Percentiles rank a stretch among this genome's conserved stretches.
phyloP scores from a whole-genome alignment of 2,113 vertebrate genomes.

The Cavia porcellus region DNA sequence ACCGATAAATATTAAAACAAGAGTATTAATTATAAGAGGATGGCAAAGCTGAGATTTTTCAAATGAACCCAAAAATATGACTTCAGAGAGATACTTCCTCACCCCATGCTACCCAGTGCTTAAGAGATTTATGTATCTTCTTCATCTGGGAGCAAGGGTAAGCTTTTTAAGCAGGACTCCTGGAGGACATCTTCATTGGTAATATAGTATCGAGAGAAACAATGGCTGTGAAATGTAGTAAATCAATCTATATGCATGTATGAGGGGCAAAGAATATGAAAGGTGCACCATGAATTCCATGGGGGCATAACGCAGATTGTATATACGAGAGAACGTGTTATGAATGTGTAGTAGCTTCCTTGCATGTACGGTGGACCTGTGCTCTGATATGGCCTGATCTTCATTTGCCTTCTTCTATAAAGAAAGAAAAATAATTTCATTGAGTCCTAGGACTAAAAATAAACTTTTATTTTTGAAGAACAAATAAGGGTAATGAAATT shows the following conservation, averaged over 20 bases:
- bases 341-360: neutral
- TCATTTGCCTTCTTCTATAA: slow-evolving; percentile 57
- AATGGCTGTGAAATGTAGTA: slow-evolving; percentile 47
- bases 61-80: slow-evolving; percentile 72
- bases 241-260: slow-evolving; percentile 9
- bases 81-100: neutral
- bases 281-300: neutral
- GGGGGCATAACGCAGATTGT: neutral
- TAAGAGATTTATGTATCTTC: slow-evolving; percentile 44
- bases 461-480: slow-evolving; percentile 77
- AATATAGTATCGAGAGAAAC: slow-evolving; percentile 14
- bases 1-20: slow-evolving; percentile 83
- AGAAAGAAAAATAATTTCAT: slow-evolving; percentile 59
- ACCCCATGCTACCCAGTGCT: neutral
- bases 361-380: neutral
- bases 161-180: slow-evolving; percentile 59
- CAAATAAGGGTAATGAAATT: slow-evolving; percentile 86
- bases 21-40: slow-evolving; percentile 85
- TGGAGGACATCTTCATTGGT: slow-evolving; percentile 47
- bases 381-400: neutral
- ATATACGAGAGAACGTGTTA: neutral
- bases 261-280: slow-evolving; percentile 27
- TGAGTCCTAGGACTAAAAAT: slow-evolving; percentile 66
- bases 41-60: slow-evolving; percentile 80
- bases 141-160: slow-evolving; percentile 50